These are phyloP conservation scores for Hyaena hyaena DNA, from an alignment of 2,113 vertebrate genomes.

Conservation along the genomic window DNA sequence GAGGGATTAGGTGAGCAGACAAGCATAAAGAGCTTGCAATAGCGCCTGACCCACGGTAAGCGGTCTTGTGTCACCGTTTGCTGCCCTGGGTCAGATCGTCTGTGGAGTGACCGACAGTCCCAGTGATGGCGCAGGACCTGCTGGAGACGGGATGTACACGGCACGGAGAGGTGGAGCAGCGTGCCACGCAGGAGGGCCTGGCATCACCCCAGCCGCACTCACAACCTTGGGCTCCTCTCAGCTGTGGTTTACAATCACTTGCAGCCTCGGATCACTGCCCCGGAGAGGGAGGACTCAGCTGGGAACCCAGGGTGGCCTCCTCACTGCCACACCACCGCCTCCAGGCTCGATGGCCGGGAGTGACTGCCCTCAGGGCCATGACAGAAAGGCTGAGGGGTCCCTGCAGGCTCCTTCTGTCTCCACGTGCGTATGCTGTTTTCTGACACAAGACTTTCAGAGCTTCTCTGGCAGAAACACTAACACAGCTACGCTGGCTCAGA, in stretches of 20 bases:
- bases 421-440: neutral
- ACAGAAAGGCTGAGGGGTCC: neutral
- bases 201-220: neutral
- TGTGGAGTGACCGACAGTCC: neutral
- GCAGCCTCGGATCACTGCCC: too few species aligned
- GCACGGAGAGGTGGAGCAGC: too few species aligned
- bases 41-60: neutral
- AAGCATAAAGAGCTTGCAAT: neutral
- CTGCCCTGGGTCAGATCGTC: neutral
- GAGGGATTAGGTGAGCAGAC: too few species aligned
- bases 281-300: neutral
- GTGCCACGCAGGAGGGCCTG: accelerated
- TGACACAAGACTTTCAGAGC: neutral
- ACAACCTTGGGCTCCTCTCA: neutral
- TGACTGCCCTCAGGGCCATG: neutral
- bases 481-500: neutral
- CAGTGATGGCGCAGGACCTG: neutral
- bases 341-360: too few species aligned
- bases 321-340: neutral
- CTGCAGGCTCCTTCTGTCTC: neutral
- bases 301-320: neutral
- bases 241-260: neutral
- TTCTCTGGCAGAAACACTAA: accelerated
- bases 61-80: neutral
- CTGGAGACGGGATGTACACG: neutral